phyloP scores from a whole-genome alignment of 2,888 invertebrate species.

The Creontiades dilutus region DNA sequence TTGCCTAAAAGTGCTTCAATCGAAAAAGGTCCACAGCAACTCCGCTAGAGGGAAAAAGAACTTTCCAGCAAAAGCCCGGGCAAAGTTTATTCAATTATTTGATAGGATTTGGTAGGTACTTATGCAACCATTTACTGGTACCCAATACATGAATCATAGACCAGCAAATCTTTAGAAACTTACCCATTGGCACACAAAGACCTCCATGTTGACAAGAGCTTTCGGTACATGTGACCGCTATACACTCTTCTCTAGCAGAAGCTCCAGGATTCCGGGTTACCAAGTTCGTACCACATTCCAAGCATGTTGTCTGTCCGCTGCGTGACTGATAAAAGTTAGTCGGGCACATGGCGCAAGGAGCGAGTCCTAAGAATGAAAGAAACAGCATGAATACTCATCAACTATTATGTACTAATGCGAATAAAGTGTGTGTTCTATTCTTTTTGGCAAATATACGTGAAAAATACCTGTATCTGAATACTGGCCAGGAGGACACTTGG shows the following conservation, averaged over 20 bases:
- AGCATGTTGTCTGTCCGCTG: slow-evolving; percentile 90
- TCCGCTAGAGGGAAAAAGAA: too few relatives aligned
- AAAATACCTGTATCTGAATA: slow-evolving; percentile 94
- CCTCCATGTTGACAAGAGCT: slow-evolving; percentile 95
- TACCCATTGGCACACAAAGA: slow-evolving; percentile 89
- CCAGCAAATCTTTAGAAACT: slow-evolving; percentile 54
- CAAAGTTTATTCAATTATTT: too few relatives aligned
- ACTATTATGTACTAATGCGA: too few relatives aligned
- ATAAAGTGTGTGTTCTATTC: neutral
- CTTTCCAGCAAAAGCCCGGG: too few relatives aligned
- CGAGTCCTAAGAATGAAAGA: slow-evolving; percentile 81
- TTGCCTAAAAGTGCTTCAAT: too few relatives aligned
- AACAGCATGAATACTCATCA: neutral
- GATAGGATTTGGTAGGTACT: too few relatives aligned
- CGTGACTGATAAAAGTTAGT: slow-evolving; percentile 93
- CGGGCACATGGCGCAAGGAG: slow-evolving; percentile 96
- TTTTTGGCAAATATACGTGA: neutral
- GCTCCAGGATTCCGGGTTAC: slow-evolving; percentile 90
- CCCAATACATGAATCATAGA: neutral
- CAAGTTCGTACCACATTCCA: slow-evolving; percentile 94
- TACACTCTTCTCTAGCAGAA: slow-evolving; percentile 91
- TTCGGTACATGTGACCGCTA: slow-evolving; percentile 91
- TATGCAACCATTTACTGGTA: too few relatives aligned
- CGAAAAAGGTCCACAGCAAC: too few relatives aligned
- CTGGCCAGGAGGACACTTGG: slow-evolving; percentile 92